Evolutionary conservation across 2,797 vertebrate species (phyloP).

Genomic region (Harpagifer antarcticus): DNA sequence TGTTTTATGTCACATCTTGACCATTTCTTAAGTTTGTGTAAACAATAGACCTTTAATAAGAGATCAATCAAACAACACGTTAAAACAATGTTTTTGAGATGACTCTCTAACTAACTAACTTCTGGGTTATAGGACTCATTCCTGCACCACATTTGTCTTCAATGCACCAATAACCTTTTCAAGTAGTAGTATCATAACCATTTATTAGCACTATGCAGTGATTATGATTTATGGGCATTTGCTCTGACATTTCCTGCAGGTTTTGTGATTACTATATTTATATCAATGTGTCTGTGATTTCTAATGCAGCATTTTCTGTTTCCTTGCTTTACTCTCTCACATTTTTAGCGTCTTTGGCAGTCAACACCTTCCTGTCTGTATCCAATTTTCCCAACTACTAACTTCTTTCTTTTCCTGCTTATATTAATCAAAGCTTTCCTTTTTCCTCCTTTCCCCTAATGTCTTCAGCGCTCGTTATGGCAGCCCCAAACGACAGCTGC

Average conservation of each 20-base stretch:
- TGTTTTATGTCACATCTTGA: not conserved
- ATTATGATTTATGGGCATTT: not conserved
- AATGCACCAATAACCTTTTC: not conserved
- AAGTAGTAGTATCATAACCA: not conserved
- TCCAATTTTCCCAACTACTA: constrained; percentile 53
- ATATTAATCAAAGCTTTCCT: constrained; percentile 66
- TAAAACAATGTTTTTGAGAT: too few relatives aligned
- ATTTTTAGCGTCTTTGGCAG: not conserved
- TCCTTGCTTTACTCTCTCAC: not conserved
- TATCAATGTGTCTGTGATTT: not conserved
- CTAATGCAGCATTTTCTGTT: constrained; percentile 12
- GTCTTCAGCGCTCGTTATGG: constrained; percentile 96
- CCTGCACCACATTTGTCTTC: too few relatives aligned
- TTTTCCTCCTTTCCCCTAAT: constrained; percentile 82
- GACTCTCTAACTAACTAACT: too few relatives aligned
- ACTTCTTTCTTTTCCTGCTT: constrained; percentile 57
- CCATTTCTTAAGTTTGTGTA: not conserved
- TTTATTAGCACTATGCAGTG: not conserved
- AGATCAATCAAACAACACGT: too few relatives aligned
- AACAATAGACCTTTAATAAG: too few relatives aligned
- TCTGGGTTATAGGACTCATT: too few relatives aligned
- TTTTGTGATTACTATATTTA: not conserved
- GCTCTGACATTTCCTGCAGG: not conserved
- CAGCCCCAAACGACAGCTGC: constrained; percentile 99
- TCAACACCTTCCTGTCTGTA: constrained; percentile 14